Evolutionary conservation across 2,888 invertebrate species (phyloP), one percentile per base, ranked within the genome.

Genomic region (Heliothis peltigera): DNA sequence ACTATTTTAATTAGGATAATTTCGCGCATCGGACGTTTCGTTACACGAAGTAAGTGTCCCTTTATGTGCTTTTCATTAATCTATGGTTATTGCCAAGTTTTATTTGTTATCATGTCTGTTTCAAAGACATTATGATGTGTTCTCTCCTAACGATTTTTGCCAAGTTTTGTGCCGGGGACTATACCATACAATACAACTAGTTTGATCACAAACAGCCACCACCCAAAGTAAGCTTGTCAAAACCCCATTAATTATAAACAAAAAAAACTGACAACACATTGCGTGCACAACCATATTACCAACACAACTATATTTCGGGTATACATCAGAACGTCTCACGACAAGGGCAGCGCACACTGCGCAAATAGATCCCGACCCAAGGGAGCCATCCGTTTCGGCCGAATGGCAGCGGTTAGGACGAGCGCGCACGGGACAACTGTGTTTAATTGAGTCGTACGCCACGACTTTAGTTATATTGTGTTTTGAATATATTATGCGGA

Each of bases 381-480:
- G 87, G 84, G 88, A 84, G 75, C 82, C 83, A 87, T 88, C 79
- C 77, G 82, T 86, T 80, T 78, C 78, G 70, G 77, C 44, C 80
- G 82, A 79, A 79, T 80, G 79, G 80, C 79, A 75, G 79, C 74
- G 79, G 81, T 70, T 70, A 81, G 72, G 77, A 57, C 64, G 70
- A 67, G 71, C 75, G 70, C 80, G 76, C 81, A 65, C 76, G 77
- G 79, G 77, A 77, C 75, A 61, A 63, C 70, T 65, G 74, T 81
- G 79, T 79, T 80, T 81, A 81, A 85, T 80, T 76, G 79, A 73
- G 77, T 73, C 78, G 75, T 73, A 49, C 53, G 72, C 66, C 70
- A 77, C 79, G 69, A 76, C 44, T 70, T 74, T 75, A 72, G 66
- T 74, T 77, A 69, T 77, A 79, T 73, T 77, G 72, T 80, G 72